Evolutionary conservation across 2,888 invertebrate species (phyloP), one percentile per base, ranked within the genome.

Genomic region (Synergus laeviventris): DNA sequence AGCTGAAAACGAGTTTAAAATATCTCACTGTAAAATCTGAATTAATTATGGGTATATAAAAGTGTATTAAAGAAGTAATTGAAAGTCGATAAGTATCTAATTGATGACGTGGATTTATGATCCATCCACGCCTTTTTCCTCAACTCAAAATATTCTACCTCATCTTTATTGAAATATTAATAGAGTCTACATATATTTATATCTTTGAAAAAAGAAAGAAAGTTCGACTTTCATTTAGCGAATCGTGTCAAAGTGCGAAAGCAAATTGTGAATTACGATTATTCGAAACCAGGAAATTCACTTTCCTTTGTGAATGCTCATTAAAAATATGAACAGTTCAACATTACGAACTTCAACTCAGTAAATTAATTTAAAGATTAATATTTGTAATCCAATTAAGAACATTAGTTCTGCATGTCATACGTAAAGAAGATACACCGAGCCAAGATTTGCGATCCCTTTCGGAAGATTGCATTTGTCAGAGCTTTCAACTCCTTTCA

Each of bases 211-310:
- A 66, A 16, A 42, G 45, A 45, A 66, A 45, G 66, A 66, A 66
- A 66, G 66, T 66, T 66, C 21, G 49, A 45, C 45, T 66, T 66
- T 66, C 45, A 56, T 56, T 49, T 49, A 12, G 45, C 7, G 21
- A 42, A 42, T 42, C 39, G 42, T 64, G 64, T 64, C 64, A 64
- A 64, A 64, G 64, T 64, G 42, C 64, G 21, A 42, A 64, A 42
- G 18, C n/a, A 64, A 64, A 11, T 38, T 64, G 18, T 64, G 2
- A 64, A 21, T 39, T 39, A 36, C 36, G 14, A 61, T 31, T 14
- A 36, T 31, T 31, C 24, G 21, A 9, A 60, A n/a, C 11, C 56
- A 4, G 2, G 5, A 61, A 36, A 60, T 60, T 60, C 31, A 60
- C 60, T 60, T 61, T 61, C 36, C 24, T 31, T 60, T 18, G 31